Percentiles rank a stretch among this genome's conserved stretches.
Evolutionary conservation across 2,888 invertebrate genomes (phyloP).

Genomic region (Falcaria lacertinaria): DNA sequence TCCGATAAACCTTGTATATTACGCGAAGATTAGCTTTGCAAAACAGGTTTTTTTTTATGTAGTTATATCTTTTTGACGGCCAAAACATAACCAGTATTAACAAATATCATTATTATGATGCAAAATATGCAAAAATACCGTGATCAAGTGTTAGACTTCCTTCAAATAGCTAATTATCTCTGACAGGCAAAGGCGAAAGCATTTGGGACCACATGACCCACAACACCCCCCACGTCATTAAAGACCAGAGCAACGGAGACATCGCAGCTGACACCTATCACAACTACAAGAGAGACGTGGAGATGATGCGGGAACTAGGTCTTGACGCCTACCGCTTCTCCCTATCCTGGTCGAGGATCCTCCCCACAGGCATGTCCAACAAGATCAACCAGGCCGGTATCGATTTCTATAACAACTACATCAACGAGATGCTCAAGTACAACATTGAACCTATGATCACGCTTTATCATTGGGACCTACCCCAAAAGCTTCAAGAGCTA

Average conservation of each 20-base stretch:
- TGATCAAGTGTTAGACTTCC: too few species aligned
- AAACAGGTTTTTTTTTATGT: too few species aligned
- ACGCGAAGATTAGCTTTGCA: too few species aligned
- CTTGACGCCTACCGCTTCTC: constrained; percentile 76
- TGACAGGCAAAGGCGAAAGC: constrained; percentile 44
- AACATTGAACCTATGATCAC: constrained; percentile 81
- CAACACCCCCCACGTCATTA: constrained; percentile 33
- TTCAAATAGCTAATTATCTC: background rate
- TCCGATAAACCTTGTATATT: too few species aligned
- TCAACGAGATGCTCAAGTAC: constrained; percentile 79
- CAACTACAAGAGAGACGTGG: constrained; percentile 79
- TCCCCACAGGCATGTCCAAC: constrained; percentile 76
- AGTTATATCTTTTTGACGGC: too few species aligned
- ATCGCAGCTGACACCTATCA: constrained; percentile 80
- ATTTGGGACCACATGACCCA: constrained; percentile 55
- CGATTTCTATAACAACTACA: constrained; percentile 82
- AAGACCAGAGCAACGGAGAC: constrained; percentile 73
- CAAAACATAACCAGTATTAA: too few species aligned
- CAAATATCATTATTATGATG: too few species aligned
- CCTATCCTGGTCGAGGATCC: constrained; percentile 81
- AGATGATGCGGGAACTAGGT: constrained; percentile 62
- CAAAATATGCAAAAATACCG: too few species aligned
- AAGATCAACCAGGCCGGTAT: constrained; percentile 79
- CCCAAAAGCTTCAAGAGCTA: constrained; percentile 70
- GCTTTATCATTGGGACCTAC: constrained; percentile 78